Evolutionary conservation across 2,888 invertebrate genomes (phyloP).

Genomic region (Operophtera brumata): DNA sequence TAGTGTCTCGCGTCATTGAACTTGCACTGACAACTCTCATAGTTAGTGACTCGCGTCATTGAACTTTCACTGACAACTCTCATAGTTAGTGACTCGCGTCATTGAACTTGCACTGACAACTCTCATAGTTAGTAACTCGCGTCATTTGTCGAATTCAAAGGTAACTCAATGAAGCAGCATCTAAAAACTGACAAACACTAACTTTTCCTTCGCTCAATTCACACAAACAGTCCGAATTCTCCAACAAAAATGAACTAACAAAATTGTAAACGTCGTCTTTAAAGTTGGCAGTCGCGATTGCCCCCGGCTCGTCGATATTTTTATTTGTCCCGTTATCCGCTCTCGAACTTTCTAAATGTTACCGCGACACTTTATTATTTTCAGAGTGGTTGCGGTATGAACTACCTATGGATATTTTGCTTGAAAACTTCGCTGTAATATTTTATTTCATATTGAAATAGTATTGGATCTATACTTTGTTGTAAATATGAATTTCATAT

Average conservation of each 20-base stretch:
- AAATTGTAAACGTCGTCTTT: slow-evolving; percentile 8
- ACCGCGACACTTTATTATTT: slow-evolving; percentile 22
- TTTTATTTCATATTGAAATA: slow-evolving; percentile 20
- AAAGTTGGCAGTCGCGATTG: slow-evolving; percentile 12
- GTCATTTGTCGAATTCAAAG: no score
- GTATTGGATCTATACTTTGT: slow-evolving; percentile 4
- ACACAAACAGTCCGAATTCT: not conserved
- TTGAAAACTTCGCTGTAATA: slow-evolving; percentile 8
- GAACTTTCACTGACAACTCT: no score
- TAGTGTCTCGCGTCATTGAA: no score
- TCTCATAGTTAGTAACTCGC: no score
- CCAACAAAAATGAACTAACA: not conserved
- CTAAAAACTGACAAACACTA: not conserved
- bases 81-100: no score
- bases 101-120: no score
- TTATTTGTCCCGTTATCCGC: slow-evolving; percentile 36
- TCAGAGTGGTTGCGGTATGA: slow-evolving; percentile 4
- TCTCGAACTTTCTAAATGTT: slow-evolving; percentile 33
- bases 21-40: no score
- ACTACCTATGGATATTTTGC: not conserved
- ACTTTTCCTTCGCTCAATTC: not conserved
- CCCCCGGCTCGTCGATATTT: slow-evolving; percentile 28
- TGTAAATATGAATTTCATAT: not conserved
- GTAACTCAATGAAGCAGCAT: no score
- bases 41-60: no score